Evolutionary conservation across 2,797 vertebrate genomes (phyloP).

Genomic region (Micropoecilia bifurca): DNA sequence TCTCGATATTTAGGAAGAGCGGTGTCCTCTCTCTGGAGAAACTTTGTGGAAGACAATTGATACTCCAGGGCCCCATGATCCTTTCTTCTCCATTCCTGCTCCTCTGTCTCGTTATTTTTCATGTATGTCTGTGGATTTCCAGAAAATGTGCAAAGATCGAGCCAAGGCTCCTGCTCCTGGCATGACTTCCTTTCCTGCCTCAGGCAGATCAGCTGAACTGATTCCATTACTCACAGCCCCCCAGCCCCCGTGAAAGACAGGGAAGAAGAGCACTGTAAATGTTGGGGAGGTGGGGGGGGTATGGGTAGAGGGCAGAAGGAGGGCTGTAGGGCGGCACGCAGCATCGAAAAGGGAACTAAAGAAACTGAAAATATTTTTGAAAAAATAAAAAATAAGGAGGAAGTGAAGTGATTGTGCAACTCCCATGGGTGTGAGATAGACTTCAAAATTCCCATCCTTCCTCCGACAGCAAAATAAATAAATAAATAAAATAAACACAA

Average conservation of each 20-base stretch:
- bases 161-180: constrained; percentile 69
- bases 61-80: constrained; percentile 68
- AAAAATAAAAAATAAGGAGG: constrained; percentile 46
- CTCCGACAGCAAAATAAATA: constrained; percentile 50
- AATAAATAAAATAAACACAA: constrained; percentile 24
- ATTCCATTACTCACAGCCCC: constrained; percentile 77
- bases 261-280: constrained; percentile 48
- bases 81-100: constrained; percentile 49
- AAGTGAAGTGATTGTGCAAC: constrained; percentile 49
- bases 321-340: constrained; percentile 21
- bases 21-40: constrained; percentile 53
- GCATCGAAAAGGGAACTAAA: constrained; percentile 30
- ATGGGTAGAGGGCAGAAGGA: constrained; percentile 51
- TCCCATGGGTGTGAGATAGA: constrained; percentile 54
- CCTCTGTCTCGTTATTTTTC: constrained; percentile 70
- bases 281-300: background rate
- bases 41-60: constrained; percentile 64
- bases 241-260: constrained; percentile 63
- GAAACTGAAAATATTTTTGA: background rate
- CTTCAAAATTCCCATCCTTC: constrained; percentile 54
- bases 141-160: constrained; percentile 48
- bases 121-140: constrained; percentile 67
- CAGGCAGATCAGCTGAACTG: constrained; percentile 78
- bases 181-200: constrained; percentile 78
- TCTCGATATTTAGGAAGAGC: constrained; percentile 32